Evolutionary conservation across 2,888 invertebrate species (phyloP).

Genomic region (Drosophila rellima): DNA sequence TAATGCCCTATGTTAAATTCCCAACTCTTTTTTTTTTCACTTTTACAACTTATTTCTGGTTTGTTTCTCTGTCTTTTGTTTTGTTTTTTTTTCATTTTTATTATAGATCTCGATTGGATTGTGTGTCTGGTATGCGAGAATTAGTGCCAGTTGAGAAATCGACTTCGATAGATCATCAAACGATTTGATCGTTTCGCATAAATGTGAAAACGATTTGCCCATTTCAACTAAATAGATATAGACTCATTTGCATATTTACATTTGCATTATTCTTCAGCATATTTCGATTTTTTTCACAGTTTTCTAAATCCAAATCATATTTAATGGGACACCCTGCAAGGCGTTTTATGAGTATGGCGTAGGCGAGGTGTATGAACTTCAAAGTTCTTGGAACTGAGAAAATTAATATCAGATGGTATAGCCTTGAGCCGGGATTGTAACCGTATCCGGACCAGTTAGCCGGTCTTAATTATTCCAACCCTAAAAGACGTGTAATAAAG

Average conservation of each 20-base stretch:
- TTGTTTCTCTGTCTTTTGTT: conserved; percentile 1
- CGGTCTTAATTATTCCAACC: too few relatives aligned
- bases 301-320: conserved; percentile 13
- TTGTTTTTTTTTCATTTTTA: not conserved
- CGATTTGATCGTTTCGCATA: conserved; percentile 36
- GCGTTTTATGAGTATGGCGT: conserved; percentile 57
- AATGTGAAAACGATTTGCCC: conserved; percentile 39
- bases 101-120: not conserved
- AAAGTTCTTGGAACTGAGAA: not conserved
- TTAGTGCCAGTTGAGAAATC: conserved; percentile 27
- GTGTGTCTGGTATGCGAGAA: conserved; percentile 11
- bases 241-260: conserved; percentile 34
- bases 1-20: conserved; percentile 26
- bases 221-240: conserved; percentile 23
- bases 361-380: conserved; percentile 48
- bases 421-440: too few relatives aligned
- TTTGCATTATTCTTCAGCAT: conserved; percentile 13
- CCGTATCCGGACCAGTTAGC: too few relatives aligned
- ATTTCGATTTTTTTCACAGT: conserved; percentile 9
- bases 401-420: not conserved
- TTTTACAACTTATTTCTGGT: conserved; percentile 16
- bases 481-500: too few relatives aligned
- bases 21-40: not conserved
- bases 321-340: conserved; percentile 62
- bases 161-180: conserved; percentile 42